Evolutionary conservation across 2,113 vertebrate species (phyloP).

Genomic region (Clarias magur): DNA sequence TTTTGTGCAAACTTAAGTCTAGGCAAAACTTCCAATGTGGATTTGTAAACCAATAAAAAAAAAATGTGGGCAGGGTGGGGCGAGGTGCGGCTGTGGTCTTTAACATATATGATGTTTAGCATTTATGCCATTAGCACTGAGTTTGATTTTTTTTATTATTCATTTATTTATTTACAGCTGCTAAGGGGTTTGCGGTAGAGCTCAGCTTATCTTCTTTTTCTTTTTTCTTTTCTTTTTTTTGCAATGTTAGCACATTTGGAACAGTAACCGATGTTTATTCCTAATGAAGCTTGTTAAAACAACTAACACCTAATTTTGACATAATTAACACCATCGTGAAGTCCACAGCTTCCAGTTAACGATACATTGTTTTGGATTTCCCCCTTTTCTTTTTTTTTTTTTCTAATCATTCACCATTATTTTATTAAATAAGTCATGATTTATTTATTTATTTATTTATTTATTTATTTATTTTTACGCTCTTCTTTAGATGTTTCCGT

Average conservation of each 20-base stretch:
- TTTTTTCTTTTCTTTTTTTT: background rate
- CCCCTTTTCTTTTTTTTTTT: background rate
- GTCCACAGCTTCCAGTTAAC: background rate
- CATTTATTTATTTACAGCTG: too few species aligned
- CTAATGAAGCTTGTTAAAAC: background rate
- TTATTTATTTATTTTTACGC: too few species aligned
- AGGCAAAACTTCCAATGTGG: background rate
- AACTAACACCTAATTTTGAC: background rate
- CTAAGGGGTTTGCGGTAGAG: background rate
- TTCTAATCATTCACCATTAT: background rate
- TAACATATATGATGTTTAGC: background rate
- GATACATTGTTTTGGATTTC: background rate
- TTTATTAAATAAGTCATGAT: background rate
- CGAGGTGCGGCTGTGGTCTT: background rate
- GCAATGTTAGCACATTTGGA: background rate
- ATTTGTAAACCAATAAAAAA: background rate
- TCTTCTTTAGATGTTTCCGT: slow-evolving; percentile 31
- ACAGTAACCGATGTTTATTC: background rate
- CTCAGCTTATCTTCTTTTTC: background rate
- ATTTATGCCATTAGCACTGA: background rate
- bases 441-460: too few species aligned
- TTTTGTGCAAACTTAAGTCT: background rate
- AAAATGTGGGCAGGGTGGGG: background rate
- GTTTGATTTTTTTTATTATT: background rate
- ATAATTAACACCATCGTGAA: background rate